Evolutionary conservation across 2,888 invertebrate genomes (phyloP).

Genomic region (Anthophora plumipes): DNA sequence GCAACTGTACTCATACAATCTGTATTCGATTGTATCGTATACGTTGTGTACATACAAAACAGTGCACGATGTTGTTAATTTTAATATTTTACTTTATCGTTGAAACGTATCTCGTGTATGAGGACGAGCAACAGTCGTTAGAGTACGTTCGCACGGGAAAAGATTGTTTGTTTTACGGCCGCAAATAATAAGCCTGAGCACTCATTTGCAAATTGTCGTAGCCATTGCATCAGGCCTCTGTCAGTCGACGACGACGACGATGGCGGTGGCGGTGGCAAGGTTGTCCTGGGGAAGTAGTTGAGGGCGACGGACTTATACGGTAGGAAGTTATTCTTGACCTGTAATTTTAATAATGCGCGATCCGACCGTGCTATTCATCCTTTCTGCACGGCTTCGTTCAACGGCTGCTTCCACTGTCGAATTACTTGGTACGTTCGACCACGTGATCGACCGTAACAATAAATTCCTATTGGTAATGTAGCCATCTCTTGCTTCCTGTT

Average conservation of each 20-base stretch:
- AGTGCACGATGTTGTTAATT: conserved; percentile 6
- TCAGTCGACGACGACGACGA: too few species aligned
- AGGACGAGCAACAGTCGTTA: background rate
- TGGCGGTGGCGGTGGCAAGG: conserved; percentile 47
- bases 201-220: conserved; percentile 55
- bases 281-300: conserved; percentile 53
- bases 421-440: background rate
- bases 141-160: background rate
- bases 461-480: background rate
- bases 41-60: too few species aligned
- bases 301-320: conserved; percentile 64
- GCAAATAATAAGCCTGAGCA: conserved; percentile 28
- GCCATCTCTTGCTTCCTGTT: background rate
- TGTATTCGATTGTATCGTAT: background rate
- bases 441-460: background rate
- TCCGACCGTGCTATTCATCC: conserved; percentile 20
- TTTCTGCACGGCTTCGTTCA: background rate
- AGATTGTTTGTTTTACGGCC: conserved; percentile 33
- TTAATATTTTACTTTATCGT: conserved; percentile 20
- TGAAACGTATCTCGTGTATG: background rate
- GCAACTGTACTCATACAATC: too few species aligned
- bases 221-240: conserved; percentile 48
- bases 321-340: conserved; percentile 66
- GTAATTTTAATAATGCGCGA: conserved; percentile 61
- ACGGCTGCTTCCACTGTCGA: background rate